Evolutionary conservation across 2,888 invertebrate species (phyloP), one percentile per base, ranked within the genome.

Genomic region (Leptinotarsa rubiginosa): DNA sequence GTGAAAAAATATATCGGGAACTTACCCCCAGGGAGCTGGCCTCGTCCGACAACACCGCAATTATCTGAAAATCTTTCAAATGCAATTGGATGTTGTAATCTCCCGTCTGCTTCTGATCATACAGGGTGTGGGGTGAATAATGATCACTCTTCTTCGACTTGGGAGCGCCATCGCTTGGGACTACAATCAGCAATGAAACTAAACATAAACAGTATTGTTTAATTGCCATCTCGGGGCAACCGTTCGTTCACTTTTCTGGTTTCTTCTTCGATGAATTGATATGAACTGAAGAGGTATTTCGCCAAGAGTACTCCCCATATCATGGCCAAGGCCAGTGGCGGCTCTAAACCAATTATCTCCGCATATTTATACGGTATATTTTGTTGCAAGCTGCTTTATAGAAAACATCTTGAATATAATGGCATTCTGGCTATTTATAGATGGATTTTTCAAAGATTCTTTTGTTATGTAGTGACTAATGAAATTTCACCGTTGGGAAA

Each of bases 61-160:
- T 90, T 81, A 95, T 91, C 83, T 93, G 91, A 78, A 95, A 89
- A 87, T 95, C 93, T 88, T 95, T 95, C 78, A 95, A 88, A 86
- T 93, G 93, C 77, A 96, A 89, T 84, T 94, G 94, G 79, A 96
- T 92, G 87, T 96, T 96, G 80, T 93, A 90, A 81, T 94, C 92
- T 22, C 95, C 95, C 4, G 91, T 92, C 88, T 96, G 95, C 64
- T 93, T 91, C 87, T 95, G 95, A 86, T 95, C 94, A 87, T 89
- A 90, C 72, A 84, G 86, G 64, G 83, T 82, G 10, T 84, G 80
- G 1, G 82, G 81, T 49, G 59, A 64, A 47, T 41, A 4, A 41
- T 65, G 59, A 10, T 72, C 72, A 25, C 71, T 79, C 66, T 70
- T 74, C 69, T 80, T 82, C 31, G 79, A 75, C 66, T 78, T 78